Evolutionary conservation across 1,140 invertebrate species (phyloP).

Genomic region (Eciton burchellii): DNA sequence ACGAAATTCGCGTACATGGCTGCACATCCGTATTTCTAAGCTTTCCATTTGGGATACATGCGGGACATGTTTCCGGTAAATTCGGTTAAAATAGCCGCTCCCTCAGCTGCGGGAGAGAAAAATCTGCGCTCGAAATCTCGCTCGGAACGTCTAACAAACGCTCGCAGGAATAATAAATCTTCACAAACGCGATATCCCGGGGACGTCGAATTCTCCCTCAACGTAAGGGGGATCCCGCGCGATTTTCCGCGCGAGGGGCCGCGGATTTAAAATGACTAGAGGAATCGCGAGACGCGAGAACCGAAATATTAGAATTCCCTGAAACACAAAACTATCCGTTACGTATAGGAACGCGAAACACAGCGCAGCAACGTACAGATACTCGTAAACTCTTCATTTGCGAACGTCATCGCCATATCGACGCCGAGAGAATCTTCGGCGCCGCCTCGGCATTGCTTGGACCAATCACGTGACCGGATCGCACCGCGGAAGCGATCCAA

Average conservation of each 20-base stretch:
- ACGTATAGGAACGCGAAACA: background rate
- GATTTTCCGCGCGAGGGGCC: too few species aligned
- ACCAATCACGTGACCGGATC: constrained; percentile 11
- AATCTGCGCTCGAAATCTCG: background rate
- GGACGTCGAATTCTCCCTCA: too few species aligned
- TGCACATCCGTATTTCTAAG: background rate
- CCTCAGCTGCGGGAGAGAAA: too few species aligned
- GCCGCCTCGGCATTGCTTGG: background rate
- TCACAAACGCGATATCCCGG: too few species aligned
- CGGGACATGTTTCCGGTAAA: background rate
- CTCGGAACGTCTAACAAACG: background rate
- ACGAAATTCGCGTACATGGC: constrained; percentile 1
- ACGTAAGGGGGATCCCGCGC: too few species aligned
- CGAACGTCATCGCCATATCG: background rate
- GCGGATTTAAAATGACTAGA: background rate
- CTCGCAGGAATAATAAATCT: background rate
- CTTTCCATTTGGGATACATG: background rate
- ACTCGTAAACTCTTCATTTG: background rate
- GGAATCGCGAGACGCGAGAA: too few species aligned
- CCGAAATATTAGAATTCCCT: background rate
- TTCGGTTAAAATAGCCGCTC: background rate
- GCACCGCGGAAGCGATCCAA: constrained; percentile 18
- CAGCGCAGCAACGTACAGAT: background rate
- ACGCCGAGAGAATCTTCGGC: background rate
- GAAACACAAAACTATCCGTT: background rate